These are phyloP conservation scores for Sycobia sp. DNA, from an alignment of 1,140 invertebrate species.

Conservation along the genomic window DNA sequence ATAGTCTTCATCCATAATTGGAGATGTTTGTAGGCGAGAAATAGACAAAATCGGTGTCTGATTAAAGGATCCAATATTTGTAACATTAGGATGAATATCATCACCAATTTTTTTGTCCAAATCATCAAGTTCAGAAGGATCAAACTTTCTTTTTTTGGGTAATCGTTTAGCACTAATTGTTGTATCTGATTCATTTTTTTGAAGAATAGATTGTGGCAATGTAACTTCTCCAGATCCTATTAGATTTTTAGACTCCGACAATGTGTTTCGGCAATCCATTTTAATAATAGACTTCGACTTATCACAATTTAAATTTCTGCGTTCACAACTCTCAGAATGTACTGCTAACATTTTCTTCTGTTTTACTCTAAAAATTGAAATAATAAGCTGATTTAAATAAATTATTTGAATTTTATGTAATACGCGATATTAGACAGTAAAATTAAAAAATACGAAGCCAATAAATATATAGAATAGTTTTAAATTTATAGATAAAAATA, in stretches of 20 bases:
- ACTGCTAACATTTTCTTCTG: slow-evolving; percentile 11
- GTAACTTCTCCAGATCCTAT: not conserved
- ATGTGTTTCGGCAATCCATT: not conserved
- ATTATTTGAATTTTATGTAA: too few relatives aligned
- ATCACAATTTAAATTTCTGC: not conserved
- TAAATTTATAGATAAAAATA: too few relatives aligned
- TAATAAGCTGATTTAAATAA: too few relatives aligned
- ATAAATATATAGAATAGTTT: too few relatives aligned
- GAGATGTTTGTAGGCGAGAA: not conserved
- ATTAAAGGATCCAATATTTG: not conserved
- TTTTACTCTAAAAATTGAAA: too few relatives aligned
- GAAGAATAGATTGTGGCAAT: slow-evolving; percentile 45
- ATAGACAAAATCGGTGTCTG: not conserved
- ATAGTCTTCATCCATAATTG: not conserved
- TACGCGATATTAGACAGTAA: too few relatives aligned
- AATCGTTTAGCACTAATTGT: slow-evolving; percentile 66
- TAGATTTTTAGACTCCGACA: not conserved
- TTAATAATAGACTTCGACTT: not conserved
- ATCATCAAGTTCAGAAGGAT: slow-evolving; percentile 82
- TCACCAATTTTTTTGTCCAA: slow-evolving; percentile 43
- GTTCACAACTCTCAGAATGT: not conserved
- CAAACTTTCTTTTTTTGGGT: slow-evolving; percentile 88
- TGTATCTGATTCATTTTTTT: slow-evolving; percentile 55
- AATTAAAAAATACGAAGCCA: too few relatives aligned
- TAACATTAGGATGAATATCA: not conserved